Evolutionary conservation across 2,113 vertebrate genomes (phyloP).

Genomic region (Motacilla tschutschensis): DNA sequence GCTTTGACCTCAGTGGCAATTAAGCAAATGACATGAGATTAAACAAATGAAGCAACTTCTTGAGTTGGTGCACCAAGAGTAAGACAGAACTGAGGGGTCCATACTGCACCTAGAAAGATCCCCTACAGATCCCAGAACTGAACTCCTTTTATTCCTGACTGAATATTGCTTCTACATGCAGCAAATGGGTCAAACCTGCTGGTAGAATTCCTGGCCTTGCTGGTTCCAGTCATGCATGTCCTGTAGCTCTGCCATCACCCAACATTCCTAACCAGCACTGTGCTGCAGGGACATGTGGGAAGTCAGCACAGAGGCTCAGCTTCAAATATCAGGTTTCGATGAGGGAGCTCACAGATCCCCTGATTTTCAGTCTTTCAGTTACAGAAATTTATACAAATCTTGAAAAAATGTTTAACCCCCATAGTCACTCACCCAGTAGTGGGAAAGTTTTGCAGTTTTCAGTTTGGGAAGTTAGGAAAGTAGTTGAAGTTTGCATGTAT

Average conservation of each 20-base stretch:
- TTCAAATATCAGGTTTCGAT: not conserved
- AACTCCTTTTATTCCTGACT: not conserved
- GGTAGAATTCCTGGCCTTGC: not conserved
- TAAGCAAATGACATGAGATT: not conserved
- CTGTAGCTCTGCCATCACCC: not conserved
- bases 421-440: not conserved
- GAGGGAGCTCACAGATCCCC: not conserved
- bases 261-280: not conserved
- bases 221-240: not conserved
- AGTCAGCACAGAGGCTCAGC: not conserved
- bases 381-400: not conserved
- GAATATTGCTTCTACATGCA: not conserved
- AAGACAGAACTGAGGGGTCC: not conserved
- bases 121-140: not conserved
- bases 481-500: not conserved
- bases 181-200: not conserved
- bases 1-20: not conserved
- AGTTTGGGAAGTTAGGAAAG: not conserved
- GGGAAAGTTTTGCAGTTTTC: not conserved
- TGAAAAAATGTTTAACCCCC: not conserved
- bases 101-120: not conserved
- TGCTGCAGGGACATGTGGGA: fast-evolving
- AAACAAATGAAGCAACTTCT: not conserved
- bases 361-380: not conserved
- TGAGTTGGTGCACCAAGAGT: not conserved